Percentiles rank a stretch among this genome's conserved stretches.
phyloP scores from a whole-genome alignment of 2,113 vertebrate species.

The Camelus dromedarius region DNA sequence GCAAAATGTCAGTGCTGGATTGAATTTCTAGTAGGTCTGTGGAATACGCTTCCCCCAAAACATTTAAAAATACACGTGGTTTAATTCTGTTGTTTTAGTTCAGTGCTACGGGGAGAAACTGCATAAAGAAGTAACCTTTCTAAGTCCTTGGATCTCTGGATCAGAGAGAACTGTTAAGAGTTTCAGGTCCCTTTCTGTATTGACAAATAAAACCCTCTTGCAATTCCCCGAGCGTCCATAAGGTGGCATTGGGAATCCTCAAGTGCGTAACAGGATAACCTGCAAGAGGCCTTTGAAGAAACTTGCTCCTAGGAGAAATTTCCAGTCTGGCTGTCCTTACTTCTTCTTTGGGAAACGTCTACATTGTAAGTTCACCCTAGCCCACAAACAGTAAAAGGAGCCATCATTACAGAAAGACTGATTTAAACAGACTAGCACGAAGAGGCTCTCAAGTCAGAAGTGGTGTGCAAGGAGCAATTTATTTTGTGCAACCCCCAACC shows the following conservation, averaged over 20 bases:
- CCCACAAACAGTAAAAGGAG: not conserved
- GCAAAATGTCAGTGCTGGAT: not conserved
- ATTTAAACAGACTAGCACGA: not conserved
- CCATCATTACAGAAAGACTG: not conserved
- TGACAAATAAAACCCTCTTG: constrained; percentile 14
- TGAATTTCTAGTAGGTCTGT: not conserved
- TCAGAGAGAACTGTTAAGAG: not conserved
- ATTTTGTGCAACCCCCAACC: not conserved
- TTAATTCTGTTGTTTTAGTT: not conserved
- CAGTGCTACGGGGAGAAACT: not conserved
- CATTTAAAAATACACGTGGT: not conserved
- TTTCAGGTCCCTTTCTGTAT: not conserved
- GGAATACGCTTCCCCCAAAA: not conserved
- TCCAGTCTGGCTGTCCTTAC: not conserved
- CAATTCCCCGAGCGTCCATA: constrained; percentile 60
- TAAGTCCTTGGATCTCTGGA: not conserved
- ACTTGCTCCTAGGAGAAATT: not conserved
- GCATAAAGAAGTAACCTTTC: constrained; percentile 42
- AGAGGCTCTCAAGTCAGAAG: not conserved
- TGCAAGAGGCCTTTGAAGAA: not conserved
- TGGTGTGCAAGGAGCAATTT: not conserved
- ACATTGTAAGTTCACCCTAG: not conserved
- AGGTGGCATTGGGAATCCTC: constrained; percentile 69
- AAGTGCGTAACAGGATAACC: not conserved
- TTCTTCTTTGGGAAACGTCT: constrained; percentile 45